Evolutionary conservation across 2,888 invertebrate genomes (phyloP), one percentile per base, ranked within the genome.

Genomic region (Ectemnius cavifrons): DNA sequence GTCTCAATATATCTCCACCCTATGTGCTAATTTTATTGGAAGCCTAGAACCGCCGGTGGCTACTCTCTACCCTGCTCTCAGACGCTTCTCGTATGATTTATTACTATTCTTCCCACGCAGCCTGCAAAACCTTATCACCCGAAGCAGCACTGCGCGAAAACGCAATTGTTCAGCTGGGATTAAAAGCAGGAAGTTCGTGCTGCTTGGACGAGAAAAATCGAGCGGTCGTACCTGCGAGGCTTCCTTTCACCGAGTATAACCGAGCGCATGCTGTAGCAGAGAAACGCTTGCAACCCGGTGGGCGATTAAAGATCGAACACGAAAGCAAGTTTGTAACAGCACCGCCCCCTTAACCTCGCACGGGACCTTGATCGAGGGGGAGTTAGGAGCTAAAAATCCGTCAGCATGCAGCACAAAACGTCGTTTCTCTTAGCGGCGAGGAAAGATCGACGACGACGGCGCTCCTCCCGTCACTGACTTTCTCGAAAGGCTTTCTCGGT

Each of bases 101-200:
- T 8, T 8, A 11, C 37, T 11, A 37, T 37, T 37, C 37, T 37
- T 37, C 37, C 37, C 37, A 37, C 37, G 37, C 37, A 37, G 37
- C 37, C 5, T 37, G 37, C 11, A 37, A 37, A 37, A 11, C 8
- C 37, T 37, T 37, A 16, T 52, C 52, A 52, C 14, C 52, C 52
- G 14, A 14, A 52, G 16, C 8, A 52, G 52, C 49, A 63, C 46
- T 67, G 63, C 76, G 64, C 81, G 71, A 67, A 76, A 78, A 69
- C 73, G 64, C 75, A 81, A 80, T 80, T 75, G 64, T 61, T 66
- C 64, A 61, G 61, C 65, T 52, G 60, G 71, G 73, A 76, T 78
- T 76, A 80, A 80, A 78, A 78, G 71, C 81, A 76, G 78, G 78
- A 80, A 76, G 78, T 67, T 71, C 58, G 63, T 37, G 56, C 45